A percentile compares a stretch with the other conserved stretches of the same genome.
These are phyloP conservation scores for Pristionchus arcanus DNA, from an alignment of 2,888 invertebrate species.

Conservation along the genomic window DNA sequence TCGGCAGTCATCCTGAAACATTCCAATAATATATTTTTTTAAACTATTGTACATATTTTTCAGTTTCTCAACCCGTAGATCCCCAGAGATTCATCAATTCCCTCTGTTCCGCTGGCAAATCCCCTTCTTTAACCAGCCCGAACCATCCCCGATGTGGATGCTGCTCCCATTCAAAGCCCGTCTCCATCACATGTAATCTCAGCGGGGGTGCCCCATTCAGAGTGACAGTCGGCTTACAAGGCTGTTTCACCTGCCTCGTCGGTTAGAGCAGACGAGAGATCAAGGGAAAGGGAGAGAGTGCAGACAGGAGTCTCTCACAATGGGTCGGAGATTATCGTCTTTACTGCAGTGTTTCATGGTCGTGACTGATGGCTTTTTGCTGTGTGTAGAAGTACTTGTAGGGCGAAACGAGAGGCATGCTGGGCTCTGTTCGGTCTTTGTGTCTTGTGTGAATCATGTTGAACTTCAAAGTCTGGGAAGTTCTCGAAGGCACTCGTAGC, in stretches of 20 bases:
- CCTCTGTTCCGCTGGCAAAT: not conserved
- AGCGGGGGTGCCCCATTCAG: not conserved
- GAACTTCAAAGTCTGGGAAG: no score
- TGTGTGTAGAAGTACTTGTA: no score
- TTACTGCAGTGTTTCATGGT: not conserved
- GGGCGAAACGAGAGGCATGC: no score
- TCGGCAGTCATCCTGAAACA: conserved; percentile 5
- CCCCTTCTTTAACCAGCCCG: not conserved
- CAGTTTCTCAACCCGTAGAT: not conserved
- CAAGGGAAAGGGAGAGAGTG: not conserved
- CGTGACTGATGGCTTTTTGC: not conserved
- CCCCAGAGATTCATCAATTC: not conserved
- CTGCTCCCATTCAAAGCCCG: not conserved
- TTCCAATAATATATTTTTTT: not conserved
- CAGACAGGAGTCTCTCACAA: not conserved
- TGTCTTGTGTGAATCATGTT: not conserved
- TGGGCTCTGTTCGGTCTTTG: no score
- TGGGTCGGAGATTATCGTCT: not conserved
- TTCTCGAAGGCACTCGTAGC: no score
- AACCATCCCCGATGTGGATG: no score
- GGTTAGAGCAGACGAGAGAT: not conserved
- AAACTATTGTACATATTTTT: not conserved
- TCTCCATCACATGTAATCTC: not conserved
- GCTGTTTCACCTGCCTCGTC: not conserved
- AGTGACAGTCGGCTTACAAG: not conserved